These are phyloP conservation scores for Masnerella sp. DNA, from an alignment of 2,888 invertebrate species.

Conservation along the genomic window DNA sequence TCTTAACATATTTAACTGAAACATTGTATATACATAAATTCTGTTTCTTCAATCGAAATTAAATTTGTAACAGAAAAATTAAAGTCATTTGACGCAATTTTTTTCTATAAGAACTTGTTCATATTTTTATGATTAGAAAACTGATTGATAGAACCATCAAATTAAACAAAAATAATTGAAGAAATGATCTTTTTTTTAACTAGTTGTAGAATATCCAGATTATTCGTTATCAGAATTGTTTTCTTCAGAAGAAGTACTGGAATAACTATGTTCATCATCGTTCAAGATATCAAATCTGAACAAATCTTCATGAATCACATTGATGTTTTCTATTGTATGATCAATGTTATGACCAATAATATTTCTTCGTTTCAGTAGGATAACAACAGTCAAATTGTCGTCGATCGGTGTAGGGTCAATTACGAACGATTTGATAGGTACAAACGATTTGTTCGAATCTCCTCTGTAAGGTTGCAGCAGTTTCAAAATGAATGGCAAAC, in stretches of 20 bases:
- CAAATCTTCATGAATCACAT: constrained; percentile 1
- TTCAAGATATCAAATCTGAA: neutral
- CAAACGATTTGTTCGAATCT: constrained; percentile 4
- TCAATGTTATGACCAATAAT: neutral
- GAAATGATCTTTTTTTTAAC: too few species aligned
- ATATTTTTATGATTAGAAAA: too few species aligned
- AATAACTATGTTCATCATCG: neutral
- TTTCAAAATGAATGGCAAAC: constrained; percentile 32
- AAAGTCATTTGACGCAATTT: too few species aligned
- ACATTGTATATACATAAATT: too few species aligned
- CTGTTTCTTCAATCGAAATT: too few species aligned
- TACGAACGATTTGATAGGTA: constrained; percentile 32
- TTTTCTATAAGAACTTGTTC: too few species aligned
- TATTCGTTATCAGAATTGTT: constrained; percentile 3
- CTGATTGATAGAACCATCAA: too few species aligned
- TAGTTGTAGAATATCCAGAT: too few species aligned
- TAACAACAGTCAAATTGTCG: constrained; percentile 24
- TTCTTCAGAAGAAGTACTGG: constrained; percentile 29
- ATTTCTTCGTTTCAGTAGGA: constrained; percentile 34
- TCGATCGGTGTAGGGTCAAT: constrained; percentile 27
- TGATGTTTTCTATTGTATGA: neutral
- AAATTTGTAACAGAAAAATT: too few species aligned
- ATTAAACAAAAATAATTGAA: too few species aligned
- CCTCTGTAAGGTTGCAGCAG: neutral
- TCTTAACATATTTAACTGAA: too few species aligned